Conservation (phyloP, 2,797 vertebrate species). For the Glyptemys insculpta region DNA sequence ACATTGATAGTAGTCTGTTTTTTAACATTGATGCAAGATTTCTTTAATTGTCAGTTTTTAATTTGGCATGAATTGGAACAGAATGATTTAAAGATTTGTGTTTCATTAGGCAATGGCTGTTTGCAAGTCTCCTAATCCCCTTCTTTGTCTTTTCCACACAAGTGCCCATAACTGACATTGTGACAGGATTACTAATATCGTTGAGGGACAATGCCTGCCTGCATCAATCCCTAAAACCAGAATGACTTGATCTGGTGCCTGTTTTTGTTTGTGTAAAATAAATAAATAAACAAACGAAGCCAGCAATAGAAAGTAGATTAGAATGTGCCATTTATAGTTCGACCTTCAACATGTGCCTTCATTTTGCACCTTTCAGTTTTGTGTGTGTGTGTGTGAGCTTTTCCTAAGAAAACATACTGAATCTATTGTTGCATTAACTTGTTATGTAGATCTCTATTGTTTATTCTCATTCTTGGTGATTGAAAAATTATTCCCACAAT, state of each 20-base stretch:
- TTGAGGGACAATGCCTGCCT: neutral
- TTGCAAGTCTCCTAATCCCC: neutral
- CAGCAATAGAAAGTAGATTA: neutral
- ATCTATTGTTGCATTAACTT: neutral
- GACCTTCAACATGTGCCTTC: neutral
- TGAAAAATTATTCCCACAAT: neutral
- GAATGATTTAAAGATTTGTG: neutral
- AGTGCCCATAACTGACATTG: fast-evolving
- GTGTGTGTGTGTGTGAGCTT: neutral
- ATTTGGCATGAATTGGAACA: neutral
- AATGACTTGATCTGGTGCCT: neutral
- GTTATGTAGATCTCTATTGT: neutral
- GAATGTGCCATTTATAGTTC: neutral
- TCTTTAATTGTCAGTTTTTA: neutral
- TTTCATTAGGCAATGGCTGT: neutral
- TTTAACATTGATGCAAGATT: neutral
- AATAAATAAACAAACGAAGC: neutral
- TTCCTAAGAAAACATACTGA: neutral
- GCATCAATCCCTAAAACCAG: fast-evolving
- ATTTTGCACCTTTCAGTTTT: neutral
- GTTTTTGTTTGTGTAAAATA: neutral
- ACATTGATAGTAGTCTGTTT: neutral
- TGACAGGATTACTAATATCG: neutral
- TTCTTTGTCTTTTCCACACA: fast-evolving
- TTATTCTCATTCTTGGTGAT: neutral